Percentiles rank a stretch among this genome's conserved stretches.
phyloP scores from a whole-genome alignment of 1,140 invertebrate species.

The Ips typographus region DNA sequence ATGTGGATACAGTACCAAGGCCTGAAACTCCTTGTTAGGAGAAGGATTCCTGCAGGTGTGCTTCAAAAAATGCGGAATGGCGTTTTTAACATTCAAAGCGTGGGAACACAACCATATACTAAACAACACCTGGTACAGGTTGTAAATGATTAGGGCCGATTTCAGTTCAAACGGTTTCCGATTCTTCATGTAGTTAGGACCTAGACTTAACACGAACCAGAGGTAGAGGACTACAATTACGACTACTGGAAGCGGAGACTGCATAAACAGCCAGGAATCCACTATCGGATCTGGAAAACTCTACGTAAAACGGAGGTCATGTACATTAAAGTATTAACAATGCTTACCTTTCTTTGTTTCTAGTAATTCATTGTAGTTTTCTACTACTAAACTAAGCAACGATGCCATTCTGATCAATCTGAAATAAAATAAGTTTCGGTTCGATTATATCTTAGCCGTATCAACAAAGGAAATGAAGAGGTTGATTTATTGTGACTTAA shows the following conservation, averaged over 20 bases:
- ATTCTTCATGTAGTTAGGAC: slow-evolving; percentile 71
- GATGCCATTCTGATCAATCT: slow-evolving; percentile 51
- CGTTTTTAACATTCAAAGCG: slow-evolving; percentile 43
- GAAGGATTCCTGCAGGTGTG: slow-evolving; percentile 42
- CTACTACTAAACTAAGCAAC: slow-evolving; percentile 54
- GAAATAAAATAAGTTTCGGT: slow-evolving; percentile 22
- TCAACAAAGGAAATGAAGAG: background rate
- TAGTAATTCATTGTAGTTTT: slow-evolving; percentile 60
- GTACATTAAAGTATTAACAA: background rate
- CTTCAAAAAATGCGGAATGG: slow-evolving; percentile 43
- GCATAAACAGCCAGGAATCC: slow-evolving; percentile 74
- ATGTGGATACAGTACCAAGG: slow-evolving; percentile 33
- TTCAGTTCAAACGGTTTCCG: slow-evolving; percentile 67
- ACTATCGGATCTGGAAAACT: slow-evolving; percentile 51
- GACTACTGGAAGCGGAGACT: slow-evolving; percentile 66
- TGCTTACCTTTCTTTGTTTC: slow-evolving; percentile 55
- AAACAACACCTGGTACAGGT: slow-evolving; percentile 66
- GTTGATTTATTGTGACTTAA: background rate
- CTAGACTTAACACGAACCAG: slow-evolving; percentile 66
- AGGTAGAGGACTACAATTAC: slow-evolving; percentile 63
- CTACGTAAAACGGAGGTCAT: slow-evolving; percentile 1
- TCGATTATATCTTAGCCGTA: background rate
- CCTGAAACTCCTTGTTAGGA: slow-evolving; percentile 39
- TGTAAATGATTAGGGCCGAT: slow-evolving; percentile 66
- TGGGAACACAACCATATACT: slow-evolving; percentile 49